phyloP scores from a whole-genome alignment of 2,797 vertebrate species.

The Eurystomus glaucurus region DNA sequence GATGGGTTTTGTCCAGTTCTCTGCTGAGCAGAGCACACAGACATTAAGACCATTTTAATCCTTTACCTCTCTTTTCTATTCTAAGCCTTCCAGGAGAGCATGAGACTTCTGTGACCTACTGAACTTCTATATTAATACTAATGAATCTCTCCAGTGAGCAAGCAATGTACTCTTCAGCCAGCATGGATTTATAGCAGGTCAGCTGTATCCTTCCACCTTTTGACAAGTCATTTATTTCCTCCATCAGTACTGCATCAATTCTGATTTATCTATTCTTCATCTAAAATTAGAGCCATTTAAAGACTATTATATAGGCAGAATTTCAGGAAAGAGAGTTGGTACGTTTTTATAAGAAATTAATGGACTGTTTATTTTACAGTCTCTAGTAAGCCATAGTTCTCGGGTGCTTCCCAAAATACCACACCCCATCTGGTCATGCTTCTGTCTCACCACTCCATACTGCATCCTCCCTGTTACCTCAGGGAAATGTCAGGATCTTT shows the following conservation, averaged over 20 bases:
- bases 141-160: constrained; percentile 26
- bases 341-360: background rate
- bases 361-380: background rate
- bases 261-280: background rate
- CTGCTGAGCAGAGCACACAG: background rate
- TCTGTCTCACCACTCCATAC: background rate
- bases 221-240: constrained; percentile 18
- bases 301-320: background rate
- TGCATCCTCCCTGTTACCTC: background rate
- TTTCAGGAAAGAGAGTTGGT: background rate
- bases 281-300: background rate
- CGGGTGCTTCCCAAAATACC: background rate
- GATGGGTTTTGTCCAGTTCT: background rate
- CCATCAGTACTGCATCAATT: background rate
- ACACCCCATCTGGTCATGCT: background rate
- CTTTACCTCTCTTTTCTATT: constrained; percentile 28
- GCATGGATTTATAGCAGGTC: background rate
- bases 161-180: constrained; percentile 6
- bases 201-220: background rate
- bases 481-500: background rate
- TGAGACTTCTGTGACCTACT: constrained; percentile 48
- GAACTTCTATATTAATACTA: constrained; percentile 60
- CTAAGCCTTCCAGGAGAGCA: constrained; percentile 29
- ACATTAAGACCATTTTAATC: constrained; percentile 16
- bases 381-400: background rate